Evolutionary conservation across 2,113 vertebrate species (phyloP), one percentile per base, ranked within the genome.

Genomic region (Coregonus clupeaformis): DNA sequence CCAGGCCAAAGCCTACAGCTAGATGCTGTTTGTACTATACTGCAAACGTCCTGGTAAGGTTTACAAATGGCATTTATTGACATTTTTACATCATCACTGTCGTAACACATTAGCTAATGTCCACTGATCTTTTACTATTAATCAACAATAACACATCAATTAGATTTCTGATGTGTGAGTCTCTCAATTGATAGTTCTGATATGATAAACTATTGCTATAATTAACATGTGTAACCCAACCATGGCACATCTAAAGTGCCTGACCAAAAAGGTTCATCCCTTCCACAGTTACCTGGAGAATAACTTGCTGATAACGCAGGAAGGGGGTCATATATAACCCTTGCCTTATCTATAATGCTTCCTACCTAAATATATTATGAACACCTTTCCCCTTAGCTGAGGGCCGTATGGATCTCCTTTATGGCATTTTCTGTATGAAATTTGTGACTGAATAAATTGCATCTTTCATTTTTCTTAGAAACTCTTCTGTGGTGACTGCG

Each of bases 381-480:
- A 81, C 77, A 76, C 82, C 80, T 84, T 80, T 85, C 80, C 36
- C 81, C 65, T 87, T 86, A 86, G 83, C 81, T 84, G 85, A 88
- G 84, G 88, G 90, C 84, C 86, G 83, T 92, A 91, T 89, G 91
- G 89, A 94, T 96, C 97, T 96, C 92, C 94, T 96, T 95, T 95
- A 96, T 93, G 89, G 90, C 94, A 91, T 95, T 94, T 42, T 93
- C 85, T 90, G 93, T 94, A 94, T 95, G 93, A 97, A 98, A 99
- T 99, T 99, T 98, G 98, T 93, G 93, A 94, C 93, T 95, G 96
- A 97, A 98, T 98, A 96, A 97, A 97, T 95, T 96, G 95, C 94
- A 94, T 96, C 95, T 2, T 97, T 98, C 97, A 98, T 99, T 98
- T 98, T 96, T 99, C 97, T 98, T 98, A 92, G 90, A 94, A 93